Conservation (phyloP, 2,888 invertebrate species). For the Leptothorax acervorum region DNA sequence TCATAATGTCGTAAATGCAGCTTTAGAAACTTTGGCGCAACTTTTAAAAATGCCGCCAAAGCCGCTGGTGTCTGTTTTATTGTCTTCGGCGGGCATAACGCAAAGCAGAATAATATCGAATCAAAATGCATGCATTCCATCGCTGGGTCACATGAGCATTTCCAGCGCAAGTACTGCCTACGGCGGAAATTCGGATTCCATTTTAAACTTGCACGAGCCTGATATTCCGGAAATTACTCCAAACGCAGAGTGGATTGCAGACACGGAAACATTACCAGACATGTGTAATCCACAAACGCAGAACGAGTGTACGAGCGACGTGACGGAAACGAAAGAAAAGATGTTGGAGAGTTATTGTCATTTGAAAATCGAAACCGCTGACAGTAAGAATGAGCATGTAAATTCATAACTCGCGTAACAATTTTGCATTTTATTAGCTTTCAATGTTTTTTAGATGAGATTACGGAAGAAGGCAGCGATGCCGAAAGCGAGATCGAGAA, state of each 20-base stretch:
- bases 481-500: constrained; percentile 76
- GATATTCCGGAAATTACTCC: constrained; percentile 79
- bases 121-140: constrained; percentile 70
- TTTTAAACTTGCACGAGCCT: constrained; percentile 77
- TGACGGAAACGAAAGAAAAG: constrained; percentile 75
- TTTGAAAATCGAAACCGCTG: constrained; percentile 77
- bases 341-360: constrained; percentile 77
- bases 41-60: constrained; percentile 86
- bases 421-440: constrained; percentile 3
- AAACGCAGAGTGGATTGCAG: constrained; percentile 80
- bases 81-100: constrained; percentile 85
- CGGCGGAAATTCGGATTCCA: constrained; percentile 73
- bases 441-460: constrained; percentile 73
- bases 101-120: constrained; percentile 77
- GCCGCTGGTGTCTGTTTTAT: constrained; percentile 84
- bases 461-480: constrained; percentile 79
- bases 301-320: constrained; percentile 63
- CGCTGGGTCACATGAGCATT: constrained; percentile 76
- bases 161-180: constrained; percentile 74
- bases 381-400: constrained; percentile 73
- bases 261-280: constrained; percentile 70
- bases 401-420: background rate
- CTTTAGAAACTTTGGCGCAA: constrained; percentile 90
- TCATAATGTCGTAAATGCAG: constrained; percentile 95
- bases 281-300: constrained; percentile 62